Base-by-base conservation (phyloP, 92 coral and sea anemone species). In the Epizoanthus ramosus region DNA sequence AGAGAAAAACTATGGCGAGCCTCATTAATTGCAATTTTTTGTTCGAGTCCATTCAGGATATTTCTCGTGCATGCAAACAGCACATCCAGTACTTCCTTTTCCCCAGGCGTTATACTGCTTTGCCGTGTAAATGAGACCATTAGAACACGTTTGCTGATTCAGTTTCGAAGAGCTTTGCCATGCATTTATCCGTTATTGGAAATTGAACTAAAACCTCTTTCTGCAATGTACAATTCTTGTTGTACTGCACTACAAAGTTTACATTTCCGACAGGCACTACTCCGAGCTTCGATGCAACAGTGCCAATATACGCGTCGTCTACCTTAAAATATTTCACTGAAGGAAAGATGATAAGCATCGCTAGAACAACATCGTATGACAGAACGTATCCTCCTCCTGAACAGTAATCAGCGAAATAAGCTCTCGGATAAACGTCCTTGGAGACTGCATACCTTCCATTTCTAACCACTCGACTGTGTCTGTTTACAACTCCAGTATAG, bases 321-420 rank as follows among this genome's bases (percentile, higher is more conserved):
- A 86, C 60, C 35, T 71, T 72, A 7, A 80, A 66, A 2, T 84
- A 80, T 37, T 86, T 80, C 50, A 80, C 83, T 3, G 75, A 73
- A 31, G 74, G 81, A 37, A 86, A 86, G 59, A 80, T 80, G 57
- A 54, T 63, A 22, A 43, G 72, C 25, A 86, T 80, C 8, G 57
- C 75, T 24, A 50, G 54, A 12, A 86, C 89, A 14, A 86, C 60
- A 63, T 86, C 89, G 9, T 41, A 66, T 17, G 89, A 86, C 6
- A 86, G 66, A n/a, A 86, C 85, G 35, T 86, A 86, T 2, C 89
- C 89, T 1, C 81, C 89, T 14, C 89, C 89, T 1, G 86, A 86
- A 8, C 81, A 71, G 15, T 86, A 86, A 80, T 79, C 80, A 31
- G 72, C 64, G 63, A 47, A 86, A 9, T 41, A 35, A 15, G 57